Evolutionary conservation across 2,113 vertebrate genomes (phyloP).

Genomic region (Thinocorus orbignyianus): DNA sequence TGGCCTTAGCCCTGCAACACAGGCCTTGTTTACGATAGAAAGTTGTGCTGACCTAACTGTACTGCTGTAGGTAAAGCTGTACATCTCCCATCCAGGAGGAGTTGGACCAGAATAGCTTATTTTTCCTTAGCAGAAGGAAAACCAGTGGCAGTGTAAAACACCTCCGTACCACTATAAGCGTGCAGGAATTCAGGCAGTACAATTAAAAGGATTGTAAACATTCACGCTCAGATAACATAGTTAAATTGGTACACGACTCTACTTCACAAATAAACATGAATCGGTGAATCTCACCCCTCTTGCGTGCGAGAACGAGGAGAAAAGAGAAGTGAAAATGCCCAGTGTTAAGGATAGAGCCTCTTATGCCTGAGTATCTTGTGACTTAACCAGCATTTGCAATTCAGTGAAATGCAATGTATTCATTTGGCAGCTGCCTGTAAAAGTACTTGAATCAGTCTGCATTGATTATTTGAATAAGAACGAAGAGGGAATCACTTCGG

Average conservation of each 20-base stretch:
- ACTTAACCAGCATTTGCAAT: constrained; percentile 18
- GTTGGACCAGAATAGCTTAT: neutral
- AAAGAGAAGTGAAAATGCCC: neutral
- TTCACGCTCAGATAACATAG: neutral
- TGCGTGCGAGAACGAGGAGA: neutral
- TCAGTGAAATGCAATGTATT: constrained; percentile 21
- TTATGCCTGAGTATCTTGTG: constrained; percentile 1
- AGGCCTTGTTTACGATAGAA: constrained; percentile 24
- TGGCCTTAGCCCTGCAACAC: neutral
- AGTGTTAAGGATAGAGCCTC: neutral
- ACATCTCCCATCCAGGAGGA: neutral
- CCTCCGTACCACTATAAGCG: neutral
- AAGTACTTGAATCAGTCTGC: constrained; percentile 22
- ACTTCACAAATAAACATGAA: neutral
- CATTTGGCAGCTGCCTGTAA: neutral
- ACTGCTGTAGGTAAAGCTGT: neutral
- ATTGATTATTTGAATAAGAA: constrained; percentile 8
- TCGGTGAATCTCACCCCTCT: neutral
- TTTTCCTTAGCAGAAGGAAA: neutral
- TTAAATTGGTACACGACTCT: neutral
- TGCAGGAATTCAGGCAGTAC: neutral
- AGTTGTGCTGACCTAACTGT: constrained; percentile 8
- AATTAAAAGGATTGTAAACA: neutral
- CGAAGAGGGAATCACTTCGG: neutral
- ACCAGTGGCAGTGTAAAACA: neutral